Base-by-base conservation (phyloP, 2,113 vertebrate genomes). In the cattle (Bos taurus) region DNA sequence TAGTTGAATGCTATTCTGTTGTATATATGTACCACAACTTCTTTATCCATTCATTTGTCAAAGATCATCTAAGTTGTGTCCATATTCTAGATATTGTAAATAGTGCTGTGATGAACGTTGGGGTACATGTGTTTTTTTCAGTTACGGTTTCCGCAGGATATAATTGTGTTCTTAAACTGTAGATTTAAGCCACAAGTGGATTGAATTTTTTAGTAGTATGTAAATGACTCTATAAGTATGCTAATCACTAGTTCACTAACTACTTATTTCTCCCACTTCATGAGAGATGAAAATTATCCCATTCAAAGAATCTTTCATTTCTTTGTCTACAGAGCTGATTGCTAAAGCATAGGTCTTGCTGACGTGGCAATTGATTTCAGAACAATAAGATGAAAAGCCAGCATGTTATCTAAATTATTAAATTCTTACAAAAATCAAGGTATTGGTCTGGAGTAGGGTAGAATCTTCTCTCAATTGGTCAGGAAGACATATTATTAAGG, bases 221-320 rank as follows among this genome's bases (percentile, higher is more conserved):
- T 46, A 91, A 95, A 71, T 82, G 60, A 59, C 50, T 89, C 92
- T 86, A 77, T 91, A 87, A 94, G 93, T 97, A 96, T 74, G 40
- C 62, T 89, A 74, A 97, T 81, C 46, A 83, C 77, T 21, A 80
- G 26, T 96, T 88, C n/a, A 74, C 54, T 6, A 97, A 88, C 54
- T 96, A 86, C 59, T 97, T 94, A 97, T 96, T 98, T 97, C 36
- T 91, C 59, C 43, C 91, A 88, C 83, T 96, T 93, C 91, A 89
- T 96, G 95, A 97, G 89, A 89, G 89, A 96, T 86, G 95, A 96
- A 96, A 97, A 97, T 97, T 62, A 95, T 15, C 50, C 95, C 82
- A 97, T 98, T 97, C 90, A 92, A 64, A 94, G 92, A 90, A 40
- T 54, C 64, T 81, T 95, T 97, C 78, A 59, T 88, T 97, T 95